Percentiles rank a stretch among this genome's conserved stretches.
Evolutionary conservation across 2,797 vertebrate genomes (phyloP).

Genomic region (Anabas testudineus): DNA sequence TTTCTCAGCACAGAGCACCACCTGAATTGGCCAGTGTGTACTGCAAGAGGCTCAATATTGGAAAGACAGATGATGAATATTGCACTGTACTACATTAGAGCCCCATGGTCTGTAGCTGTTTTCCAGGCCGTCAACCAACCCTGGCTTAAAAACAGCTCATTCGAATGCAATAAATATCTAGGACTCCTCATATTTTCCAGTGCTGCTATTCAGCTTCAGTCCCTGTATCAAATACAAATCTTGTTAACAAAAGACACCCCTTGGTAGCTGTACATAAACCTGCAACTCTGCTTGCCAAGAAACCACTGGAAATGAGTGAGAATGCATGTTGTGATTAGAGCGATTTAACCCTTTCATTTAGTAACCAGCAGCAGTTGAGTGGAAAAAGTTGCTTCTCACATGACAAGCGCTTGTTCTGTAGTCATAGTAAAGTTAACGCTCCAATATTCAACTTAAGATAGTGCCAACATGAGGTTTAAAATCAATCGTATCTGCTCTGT

Average conservation of each 20-base stretch:
- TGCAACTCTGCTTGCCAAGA: conserved; percentile 2
- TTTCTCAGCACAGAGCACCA: conserved; percentile 34
- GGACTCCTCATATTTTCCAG: conserved; percentile 58
- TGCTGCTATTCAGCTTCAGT: conserved; percentile 33
- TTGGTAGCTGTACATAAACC: conserved; percentile 21
- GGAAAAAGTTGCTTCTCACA: conserved; percentile 7
- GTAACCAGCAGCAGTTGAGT: not conserved
- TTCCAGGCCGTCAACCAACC: conserved; percentile 2
- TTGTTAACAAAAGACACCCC: conserved; percentile 29
- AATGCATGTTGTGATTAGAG: conserved; percentile 20
- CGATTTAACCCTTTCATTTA: conserved; percentile 41
- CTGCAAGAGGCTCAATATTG: conserved; percentile 22
- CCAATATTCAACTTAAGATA: too few relatives aligned
- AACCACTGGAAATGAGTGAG: conserved; percentile 3
- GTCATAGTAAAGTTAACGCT: not conserved
- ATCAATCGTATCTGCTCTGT: too few relatives aligned
- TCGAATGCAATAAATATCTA: conserved; percentile 47
- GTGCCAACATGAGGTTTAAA: too few relatives aligned
- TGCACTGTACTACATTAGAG: conserved; percentile 1
- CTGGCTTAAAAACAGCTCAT: conserved; percentile 26
- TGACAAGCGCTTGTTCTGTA: not conserved
- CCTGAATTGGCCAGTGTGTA: conserved; percentile 46
- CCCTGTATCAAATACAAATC: conserved; percentile 38
- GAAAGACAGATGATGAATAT: conserved; percentile 23
- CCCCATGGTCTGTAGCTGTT: conserved; percentile 1